Evolutionary conservation across 2,888 invertebrate genomes (phyloP), one percentile per base, ranked within the genome.

Genomic region (Molorchus minor): DNA sequence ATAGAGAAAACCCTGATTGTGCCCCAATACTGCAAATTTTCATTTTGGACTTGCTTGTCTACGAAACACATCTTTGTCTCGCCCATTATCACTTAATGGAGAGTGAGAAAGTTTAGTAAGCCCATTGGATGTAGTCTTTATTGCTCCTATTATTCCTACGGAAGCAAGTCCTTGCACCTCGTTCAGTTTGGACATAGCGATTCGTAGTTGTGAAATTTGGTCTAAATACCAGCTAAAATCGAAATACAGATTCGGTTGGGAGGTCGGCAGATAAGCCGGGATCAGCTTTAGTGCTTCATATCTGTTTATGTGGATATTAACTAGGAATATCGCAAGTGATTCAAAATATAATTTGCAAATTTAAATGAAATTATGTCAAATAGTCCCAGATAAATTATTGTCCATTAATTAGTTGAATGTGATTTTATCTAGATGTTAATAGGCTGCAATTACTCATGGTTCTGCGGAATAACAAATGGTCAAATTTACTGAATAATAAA

Each of bases 221-320:
- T 47, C 54, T 15, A 41, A 53, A 52, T 53, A 58, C 36, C 51
- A 56, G 46, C 46, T 25, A 17, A 56, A 58, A 62, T 62, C 53
- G 15, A 52, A 52, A 58, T 62, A 53, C 35, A 30, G 12, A 12
- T 25, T 8, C 25, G 25, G 4, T 8, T 25, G 25, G n/a, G n/a
- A n/a, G n/a, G n/a, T n/a, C n/a, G n/a, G n/a, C n/a, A 20, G 25
- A 43, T 52, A 49, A 25, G 41, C 55, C 40, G 35, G 53, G 54
- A 58, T 58, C 53, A 25, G 51, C 55, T 53, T 54, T 56, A 41
- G 44, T 33, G 49, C 47, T 25, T 62, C 58, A 51, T 41, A 52
- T 55, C 47, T 58, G 61, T 55, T 52, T 51, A 55, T 57, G 41
- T 54, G 44, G 45, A 55, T 55, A 45, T 40, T 21, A 51, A 52